Conservation (phyloP, 2,113 vertebrate species). For the Psittacula cyanocephala region DNA sequence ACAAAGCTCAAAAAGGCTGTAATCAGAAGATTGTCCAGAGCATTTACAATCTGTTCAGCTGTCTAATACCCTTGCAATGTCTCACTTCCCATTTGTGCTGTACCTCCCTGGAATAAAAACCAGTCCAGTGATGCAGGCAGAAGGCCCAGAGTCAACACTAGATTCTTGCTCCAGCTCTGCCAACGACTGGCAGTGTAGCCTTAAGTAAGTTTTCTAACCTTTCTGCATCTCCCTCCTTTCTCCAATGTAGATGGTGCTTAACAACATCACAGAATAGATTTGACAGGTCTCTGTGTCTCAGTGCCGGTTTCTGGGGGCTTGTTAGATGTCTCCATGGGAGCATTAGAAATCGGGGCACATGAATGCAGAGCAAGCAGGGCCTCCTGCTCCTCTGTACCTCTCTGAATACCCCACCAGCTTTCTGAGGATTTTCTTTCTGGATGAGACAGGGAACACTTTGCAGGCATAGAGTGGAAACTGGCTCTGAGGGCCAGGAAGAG, state of each 20-base stretch:
- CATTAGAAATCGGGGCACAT: rapidly evolving
- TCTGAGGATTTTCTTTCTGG: not conserved
- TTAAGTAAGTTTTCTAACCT: not conserved
- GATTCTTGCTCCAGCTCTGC: not conserved
- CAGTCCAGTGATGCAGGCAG: not conserved
- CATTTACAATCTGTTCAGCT: constrained; percentile 43
- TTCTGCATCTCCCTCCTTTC: not conserved
- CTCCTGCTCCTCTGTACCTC: not conserved
- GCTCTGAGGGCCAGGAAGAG: not conserved
- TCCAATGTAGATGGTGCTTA: not conserved
- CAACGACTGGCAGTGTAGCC: not conserved
- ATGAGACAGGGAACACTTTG: not conserved
- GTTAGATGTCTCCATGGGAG: not conserved
- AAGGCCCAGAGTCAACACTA: not conserved
- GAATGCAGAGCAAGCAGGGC: not conserved
- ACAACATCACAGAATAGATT: rapidly evolving
- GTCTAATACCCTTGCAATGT: not conserved
- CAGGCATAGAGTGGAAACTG: rapidly evolving
- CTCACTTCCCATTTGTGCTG: not conserved
- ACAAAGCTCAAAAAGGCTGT: constrained; percentile 36
- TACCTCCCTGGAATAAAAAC: not conserved
- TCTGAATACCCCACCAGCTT: not conserved
- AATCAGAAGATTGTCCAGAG: constrained; percentile 44
- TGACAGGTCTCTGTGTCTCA: not conserved
- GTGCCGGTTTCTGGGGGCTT: not conserved